A percentile compares a stretch with the other conserved stretches of the same genome.
These are phyloP conservation scores for Lottia scabra DNA, from an alignment of 2,888 invertebrate genomes.

Conservation along the genomic window DNA sequence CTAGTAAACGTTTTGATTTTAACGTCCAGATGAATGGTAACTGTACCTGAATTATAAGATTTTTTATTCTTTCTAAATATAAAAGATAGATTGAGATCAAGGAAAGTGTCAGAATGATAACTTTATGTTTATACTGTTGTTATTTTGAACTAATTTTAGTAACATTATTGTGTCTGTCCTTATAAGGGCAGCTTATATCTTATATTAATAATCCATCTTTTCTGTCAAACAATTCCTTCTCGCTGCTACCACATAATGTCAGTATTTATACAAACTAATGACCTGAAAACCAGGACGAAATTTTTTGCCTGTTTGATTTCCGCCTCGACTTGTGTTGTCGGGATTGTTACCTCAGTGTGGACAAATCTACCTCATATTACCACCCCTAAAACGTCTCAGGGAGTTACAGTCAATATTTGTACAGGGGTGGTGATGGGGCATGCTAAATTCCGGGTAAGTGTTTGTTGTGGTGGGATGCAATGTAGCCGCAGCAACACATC, in stretches of 20 bases:
- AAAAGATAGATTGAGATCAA: too few relatives aligned
- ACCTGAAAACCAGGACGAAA: neutral
- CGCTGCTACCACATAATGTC: neutral
- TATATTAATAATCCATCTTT: neutral
- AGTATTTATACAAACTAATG: neutral
- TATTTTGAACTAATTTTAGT: too few relatives aligned
- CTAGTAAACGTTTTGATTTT: too few relatives aligned
- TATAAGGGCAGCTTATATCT: neutral
- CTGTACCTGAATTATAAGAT: too few relatives aligned
- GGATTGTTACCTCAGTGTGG: slow-evolving; percentile 5
- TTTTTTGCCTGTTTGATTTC: slow-evolving; percentile 2
- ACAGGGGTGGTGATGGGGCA: slow-evolving; percentile 4
- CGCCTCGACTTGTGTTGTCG: neutral
- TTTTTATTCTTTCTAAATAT: too few relatives aligned
- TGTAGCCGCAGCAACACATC: neutral
- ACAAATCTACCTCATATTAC: neutral
- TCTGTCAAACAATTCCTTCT: neutral
- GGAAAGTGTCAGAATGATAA: too few relatives aligned
- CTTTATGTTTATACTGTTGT: too few relatives aligned
- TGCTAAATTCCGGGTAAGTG: slow-evolving; percentile 3
- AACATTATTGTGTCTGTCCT: neutral
- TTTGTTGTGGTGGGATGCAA: neutral
- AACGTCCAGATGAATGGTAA: too few relatives aligned
- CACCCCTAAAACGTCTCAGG: slow-evolving; percentile 4
- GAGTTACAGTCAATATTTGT: neutral